Evolutionary conservation across 2,113 vertebrate genomes (phyloP).

Genomic region (Dasyornis broadbenti): DNA sequence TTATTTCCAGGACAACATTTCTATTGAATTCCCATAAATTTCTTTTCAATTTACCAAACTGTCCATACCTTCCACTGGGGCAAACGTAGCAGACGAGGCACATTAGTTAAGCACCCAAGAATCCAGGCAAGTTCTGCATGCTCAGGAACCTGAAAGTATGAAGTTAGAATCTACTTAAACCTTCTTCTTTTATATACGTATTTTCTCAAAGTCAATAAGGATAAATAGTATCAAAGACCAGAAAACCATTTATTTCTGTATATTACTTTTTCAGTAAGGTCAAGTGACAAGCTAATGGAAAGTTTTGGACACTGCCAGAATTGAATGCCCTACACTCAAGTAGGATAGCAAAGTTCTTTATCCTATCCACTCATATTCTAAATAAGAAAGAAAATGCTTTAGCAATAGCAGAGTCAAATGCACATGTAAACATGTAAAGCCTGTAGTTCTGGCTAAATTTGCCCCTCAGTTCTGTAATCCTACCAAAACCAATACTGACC

Average conservation of each 20-base stretch:
- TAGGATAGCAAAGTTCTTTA: background rate
- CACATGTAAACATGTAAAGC: background rate
- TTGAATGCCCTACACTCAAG: background rate
- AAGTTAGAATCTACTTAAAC: background rate
- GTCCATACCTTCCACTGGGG: conserved; percentile 93
- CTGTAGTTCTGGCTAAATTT: background rate
- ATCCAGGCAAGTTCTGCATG: conserved; percentile 92
- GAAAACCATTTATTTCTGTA: background rate
- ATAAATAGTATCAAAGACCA: background rate
- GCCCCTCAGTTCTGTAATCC: background rate
- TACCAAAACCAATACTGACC: background rate
- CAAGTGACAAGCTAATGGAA: background rate
- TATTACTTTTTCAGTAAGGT: background rate
- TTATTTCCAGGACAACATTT: background rate
- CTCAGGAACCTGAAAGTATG: conserved; percentile 79
- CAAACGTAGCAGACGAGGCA: conserved; percentile 86
- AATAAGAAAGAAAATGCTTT: background rate
- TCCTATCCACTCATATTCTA: background rate
- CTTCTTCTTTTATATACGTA: background rate
- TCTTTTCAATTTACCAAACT: background rate
- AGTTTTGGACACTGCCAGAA: background rate
- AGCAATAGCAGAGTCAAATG: background rate
- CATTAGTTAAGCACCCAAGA: conserved; percentile 87
- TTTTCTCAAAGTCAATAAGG: background rate
- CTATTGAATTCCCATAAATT: background rate